Conservation (phyloP, 2,113 vertebrate species). For the Chaetodon auriga region DNA sequence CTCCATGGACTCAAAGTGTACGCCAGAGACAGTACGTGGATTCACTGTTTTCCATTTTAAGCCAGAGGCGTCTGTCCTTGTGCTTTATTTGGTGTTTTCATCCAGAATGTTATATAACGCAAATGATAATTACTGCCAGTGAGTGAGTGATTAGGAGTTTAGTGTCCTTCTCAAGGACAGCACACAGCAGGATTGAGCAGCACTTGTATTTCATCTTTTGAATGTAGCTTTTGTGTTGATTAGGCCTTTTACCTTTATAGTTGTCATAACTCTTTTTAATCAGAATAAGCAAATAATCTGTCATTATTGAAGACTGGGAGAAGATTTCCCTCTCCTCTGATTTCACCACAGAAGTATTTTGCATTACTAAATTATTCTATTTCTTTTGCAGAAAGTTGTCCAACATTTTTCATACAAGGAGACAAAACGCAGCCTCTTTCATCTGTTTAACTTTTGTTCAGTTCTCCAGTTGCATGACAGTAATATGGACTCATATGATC, state of each 20-base stretch:
- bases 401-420: not conserved
- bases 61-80: not conserved
- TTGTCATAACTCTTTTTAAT: not conserved
- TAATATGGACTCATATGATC: not conserved
- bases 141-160: conserved; percentile 1
- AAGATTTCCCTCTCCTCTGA: not conserved
- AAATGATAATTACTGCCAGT: conserved; percentile 16
- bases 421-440: not conserved
- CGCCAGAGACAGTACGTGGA: conserved; percentile 80
- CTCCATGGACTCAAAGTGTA: conserved; percentile 80
- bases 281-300: not conserved
- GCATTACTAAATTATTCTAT: no score
- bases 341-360: not conserved
- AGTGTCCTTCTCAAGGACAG: conserved; percentile 33
- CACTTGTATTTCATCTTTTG: not conserved
- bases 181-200: conserved; percentile 3
- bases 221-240: conserved; percentile 3
- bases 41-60: not conserved
- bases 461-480: not conserved
- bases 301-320: not conserved
- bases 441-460: not conserved
- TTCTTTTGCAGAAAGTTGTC: not conserved
- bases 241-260: not conserved
- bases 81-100: conserved; percentile 18
- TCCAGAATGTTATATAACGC: conserved; percentile 23